Evolutionary conservation across 2,888 invertebrate genomes (phyloP), one percentile per base, ranked within the genome.

Genomic region (Dryobotodes eremita): DNA sequence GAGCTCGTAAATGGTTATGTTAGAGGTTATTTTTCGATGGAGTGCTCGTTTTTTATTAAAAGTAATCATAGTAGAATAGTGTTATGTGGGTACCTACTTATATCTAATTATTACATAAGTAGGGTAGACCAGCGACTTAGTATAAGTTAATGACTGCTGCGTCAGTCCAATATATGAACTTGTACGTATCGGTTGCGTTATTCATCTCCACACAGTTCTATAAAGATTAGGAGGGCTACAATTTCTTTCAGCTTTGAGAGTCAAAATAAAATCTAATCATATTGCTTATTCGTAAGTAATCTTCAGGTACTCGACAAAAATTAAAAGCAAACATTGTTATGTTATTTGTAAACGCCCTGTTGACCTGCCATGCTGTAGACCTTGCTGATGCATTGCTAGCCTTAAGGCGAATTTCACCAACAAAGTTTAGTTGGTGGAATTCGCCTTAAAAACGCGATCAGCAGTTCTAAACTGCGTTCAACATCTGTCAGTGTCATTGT

Each of bases 1-100:
- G 13, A 17, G 42, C 46, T 62, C 57, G 79, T 83, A 57, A 79
- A 84, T 68, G 72, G 46, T 79, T 79, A 61, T 68, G 64, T 62
- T 46, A 62, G 10, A 23, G 15, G 42, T 48, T n/a, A 65, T 3
- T 66, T 75, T 75, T 75, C 8, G 15, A 55, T 55, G 36, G 23
- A 23, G 13, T 31, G 1, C 20, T 23, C 13, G 8, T 74, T 80
- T 72, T 55, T 74, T 11, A 5, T 74, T 11, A 5, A 31, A 36
- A 20, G 1, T 64, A 26, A 48, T 46, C 10, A 20, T 69, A 31
- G 8, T 0, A 36, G 23, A 13, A 20, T 17, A 31, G 11, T 0
- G 0, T 46, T 20, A 23, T 10, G 6, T n/a, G n/a, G n/a, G n/a
- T n/a, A n/a, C n/a, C n/a, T n/a, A n/a, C n/a, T n/a, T n/a, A n/a